These are phyloP conservation scores for Labroides dimidiatus DNA, from an alignment of 2,797 vertebrate species.

Conservation along the genomic window DNA sequence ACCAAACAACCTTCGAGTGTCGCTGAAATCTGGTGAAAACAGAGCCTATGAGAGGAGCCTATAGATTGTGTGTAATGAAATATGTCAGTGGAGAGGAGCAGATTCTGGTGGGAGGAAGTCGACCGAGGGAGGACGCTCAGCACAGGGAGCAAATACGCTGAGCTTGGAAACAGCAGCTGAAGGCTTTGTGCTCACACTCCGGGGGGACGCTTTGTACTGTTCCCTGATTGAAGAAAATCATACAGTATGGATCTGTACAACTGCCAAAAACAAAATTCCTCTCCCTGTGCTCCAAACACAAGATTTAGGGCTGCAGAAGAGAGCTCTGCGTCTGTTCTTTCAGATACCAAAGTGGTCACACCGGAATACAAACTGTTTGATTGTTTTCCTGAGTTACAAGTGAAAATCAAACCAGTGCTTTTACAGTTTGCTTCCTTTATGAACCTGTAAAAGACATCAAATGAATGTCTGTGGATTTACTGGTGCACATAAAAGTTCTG, in stretches of 20 bases:
- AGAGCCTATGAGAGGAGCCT: slow-evolving; percentile 17
- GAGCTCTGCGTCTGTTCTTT: slow-evolving; percentile 47
- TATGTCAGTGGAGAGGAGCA: slow-evolving; percentile 16
- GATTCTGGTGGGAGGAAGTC: slow-evolving; percentile 20
- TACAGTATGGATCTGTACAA: slow-evolving; percentile 53
- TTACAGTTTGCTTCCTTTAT: slow-evolving; percentile 21
- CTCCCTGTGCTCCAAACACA: slow-evolving; percentile 51
- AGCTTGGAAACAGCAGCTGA: slow-evolving; percentile 41
- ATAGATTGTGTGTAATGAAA: slow-evolving; percentile 18
- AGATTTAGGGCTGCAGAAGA: slow-evolving; percentile 41
- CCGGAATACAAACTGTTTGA: slow-evolving; percentile 46
- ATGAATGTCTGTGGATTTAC: not conserved
- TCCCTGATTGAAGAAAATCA: slow-evolving; percentile 67
- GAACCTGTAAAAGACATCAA: slow-evolving; percentile 1
- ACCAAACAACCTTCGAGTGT: slow-evolving; percentile 63
- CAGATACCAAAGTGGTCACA: slow-evolving; percentile 45
- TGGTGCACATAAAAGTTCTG: not conserved
- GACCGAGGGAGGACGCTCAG: slow-evolving; percentile 33
- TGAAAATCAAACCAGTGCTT: slow-evolving; percentile 35
- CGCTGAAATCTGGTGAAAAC: slow-evolving; percentile 23
- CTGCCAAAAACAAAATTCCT: slow-evolving; percentile 50
- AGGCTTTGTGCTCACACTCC: slow-evolving; percentile 52
- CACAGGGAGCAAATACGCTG: slow-evolving; percentile 41
- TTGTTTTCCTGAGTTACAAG: slow-evolving; percentile 25
- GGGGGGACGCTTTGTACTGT: slow-evolving; percentile 51